A percentile compares a stretch with the other conserved stretches of the same genome.
These are phyloP conservation scores for Ochotona princeps DNA, from an alignment of 2,113 vertebrate species.

Conservation along the genomic window DNA sequence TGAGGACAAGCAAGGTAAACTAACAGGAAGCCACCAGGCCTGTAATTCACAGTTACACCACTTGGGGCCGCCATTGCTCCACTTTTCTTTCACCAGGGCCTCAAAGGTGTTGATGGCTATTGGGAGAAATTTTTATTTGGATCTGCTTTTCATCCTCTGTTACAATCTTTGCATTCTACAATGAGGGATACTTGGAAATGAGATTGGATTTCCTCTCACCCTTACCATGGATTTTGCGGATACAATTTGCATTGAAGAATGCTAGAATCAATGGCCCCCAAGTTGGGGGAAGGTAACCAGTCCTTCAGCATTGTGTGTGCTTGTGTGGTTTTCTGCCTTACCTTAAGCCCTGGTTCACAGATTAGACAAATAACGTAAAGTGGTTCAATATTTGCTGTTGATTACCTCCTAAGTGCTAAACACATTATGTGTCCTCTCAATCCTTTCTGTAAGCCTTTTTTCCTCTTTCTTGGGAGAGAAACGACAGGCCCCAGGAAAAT, in stretches of 20 bases:
- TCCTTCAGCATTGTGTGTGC: background rate
- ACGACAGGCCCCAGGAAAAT: background rate
- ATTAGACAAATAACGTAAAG: background rate
- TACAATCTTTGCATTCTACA: background rate
- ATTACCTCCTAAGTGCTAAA: background rate
- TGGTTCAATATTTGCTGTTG: background rate
- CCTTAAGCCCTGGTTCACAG: background rate
- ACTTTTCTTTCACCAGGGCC: background rate
- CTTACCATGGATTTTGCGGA: background rate
- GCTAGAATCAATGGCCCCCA: too few species aligned
- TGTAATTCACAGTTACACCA: background rate
- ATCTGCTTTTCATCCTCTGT: conserved; percentile 40
- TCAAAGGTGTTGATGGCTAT: background rate
- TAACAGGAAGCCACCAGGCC: background rate
- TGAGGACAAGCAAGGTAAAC: rapidly evolving
- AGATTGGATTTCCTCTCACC: background rate
- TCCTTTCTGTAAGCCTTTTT: background rate
- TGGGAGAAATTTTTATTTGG: background rate
- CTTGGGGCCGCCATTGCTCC: conserved; percentile 56
- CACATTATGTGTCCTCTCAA: background rate
- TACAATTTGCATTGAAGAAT: background rate
- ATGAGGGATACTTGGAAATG: background rate
- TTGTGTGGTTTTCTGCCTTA: background rate
- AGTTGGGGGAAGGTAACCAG: background rate
- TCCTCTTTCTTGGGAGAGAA: background rate